phyloP scores from a whole-genome alignment of 2,113 vertebrate species.

The Gnathonemus echidnorhynchus region DNA sequence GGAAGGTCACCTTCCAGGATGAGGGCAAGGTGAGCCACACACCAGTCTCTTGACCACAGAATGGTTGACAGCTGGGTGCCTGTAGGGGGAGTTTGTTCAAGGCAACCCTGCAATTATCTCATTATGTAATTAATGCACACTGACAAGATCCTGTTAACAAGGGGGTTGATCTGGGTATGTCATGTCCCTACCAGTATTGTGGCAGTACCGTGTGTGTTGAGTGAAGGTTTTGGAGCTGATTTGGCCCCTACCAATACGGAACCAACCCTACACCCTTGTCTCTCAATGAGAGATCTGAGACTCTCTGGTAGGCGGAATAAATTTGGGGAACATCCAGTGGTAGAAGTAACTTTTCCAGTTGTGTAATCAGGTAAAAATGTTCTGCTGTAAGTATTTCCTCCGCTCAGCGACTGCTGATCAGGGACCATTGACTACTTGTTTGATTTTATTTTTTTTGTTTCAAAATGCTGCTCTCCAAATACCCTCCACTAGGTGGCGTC shows the following conservation, averaged over 20 bases:
- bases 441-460: background rate
- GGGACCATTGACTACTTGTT: background rate
- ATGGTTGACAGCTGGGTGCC: background rate
- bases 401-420: background rate
- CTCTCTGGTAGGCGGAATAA: background rate
- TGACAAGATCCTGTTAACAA: background rate
- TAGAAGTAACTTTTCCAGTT: background rate
- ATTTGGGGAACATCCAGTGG: background rate
- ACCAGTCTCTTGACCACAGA: background rate
- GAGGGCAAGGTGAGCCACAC: slow-evolving; percentile 78
- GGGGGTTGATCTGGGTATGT: background rate
- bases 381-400: background rate
- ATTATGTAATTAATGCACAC: background rate
- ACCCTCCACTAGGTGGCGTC: slow-evolving; percentile 56
- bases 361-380: background rate
- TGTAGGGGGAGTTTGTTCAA: background rate
- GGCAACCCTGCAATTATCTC: background rate
- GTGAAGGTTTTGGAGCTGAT: background rate
- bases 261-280: background rate
- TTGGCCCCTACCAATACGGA: background rate
- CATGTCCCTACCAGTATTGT: background rate
- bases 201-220: background rate
- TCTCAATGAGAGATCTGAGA: background rate
- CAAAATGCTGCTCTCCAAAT: background rate
- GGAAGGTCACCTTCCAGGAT: slow-evolving; percentile 73